Percentiles rank a stretch among this genome's conserved stretches.
These are phyloP conservation scores for Arizona elegans DNA, from an alignment of 2,113 vertebrate genomes.

Conservation along the genomic window DNA sequence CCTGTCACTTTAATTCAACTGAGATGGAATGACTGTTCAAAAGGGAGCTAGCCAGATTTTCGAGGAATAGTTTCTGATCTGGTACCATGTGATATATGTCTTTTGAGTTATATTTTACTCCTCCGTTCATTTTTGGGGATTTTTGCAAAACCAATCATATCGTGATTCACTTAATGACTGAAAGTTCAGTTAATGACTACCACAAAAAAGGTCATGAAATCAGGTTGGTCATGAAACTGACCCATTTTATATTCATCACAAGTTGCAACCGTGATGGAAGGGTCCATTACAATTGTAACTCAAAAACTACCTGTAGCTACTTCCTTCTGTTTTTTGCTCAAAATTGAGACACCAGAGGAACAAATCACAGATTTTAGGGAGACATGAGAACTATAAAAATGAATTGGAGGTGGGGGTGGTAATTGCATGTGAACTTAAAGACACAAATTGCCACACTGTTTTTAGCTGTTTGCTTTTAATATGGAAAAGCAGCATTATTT, in stretches of 20 bases:
- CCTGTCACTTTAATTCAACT: not conserved
- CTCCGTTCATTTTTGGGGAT: not conserved
- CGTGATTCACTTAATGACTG: not conserved
- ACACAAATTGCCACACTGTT: not conserved
- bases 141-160: not conserved
- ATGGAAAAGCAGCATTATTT: constrained; percentile 41
- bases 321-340: not conserved
- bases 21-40: not conserved
- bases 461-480: constrained; percentile 28
- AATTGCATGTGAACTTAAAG: not conserved
- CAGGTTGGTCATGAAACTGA: not conserved
- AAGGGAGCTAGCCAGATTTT: not conserved
- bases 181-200: not conserved
- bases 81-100: not conserved
- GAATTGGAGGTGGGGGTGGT: not conserved
- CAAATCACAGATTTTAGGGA: not conserved
- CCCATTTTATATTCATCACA: not conserved
- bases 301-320: not conserved
- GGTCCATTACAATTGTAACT: not conserved
- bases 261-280: not conserved
- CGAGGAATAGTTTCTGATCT: not conserved
- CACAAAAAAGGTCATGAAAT: not conserved
- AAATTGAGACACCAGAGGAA: not conserved
- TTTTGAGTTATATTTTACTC: not conserved
- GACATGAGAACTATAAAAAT: not conserved